Evolutionary conservation across 2,888 invertebrate genomes (phyloP).

Genomic region (Gryllus longicercus): DNA sequence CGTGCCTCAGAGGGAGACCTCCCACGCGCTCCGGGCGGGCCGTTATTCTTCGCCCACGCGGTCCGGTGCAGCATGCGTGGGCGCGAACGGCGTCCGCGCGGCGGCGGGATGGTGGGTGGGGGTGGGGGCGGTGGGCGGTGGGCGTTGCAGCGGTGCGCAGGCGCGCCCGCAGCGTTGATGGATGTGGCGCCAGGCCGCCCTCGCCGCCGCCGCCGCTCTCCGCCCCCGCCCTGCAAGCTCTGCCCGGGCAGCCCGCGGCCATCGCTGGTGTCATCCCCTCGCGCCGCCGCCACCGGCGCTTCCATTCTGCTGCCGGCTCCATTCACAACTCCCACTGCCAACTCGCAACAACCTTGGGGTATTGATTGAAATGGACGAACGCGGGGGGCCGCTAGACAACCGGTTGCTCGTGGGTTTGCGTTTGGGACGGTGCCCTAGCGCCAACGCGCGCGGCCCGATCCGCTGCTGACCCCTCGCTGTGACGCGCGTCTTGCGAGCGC

Average conservation of each 20-base stretch:
- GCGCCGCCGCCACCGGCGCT: background rate
- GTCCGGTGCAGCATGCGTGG: too few relatives aligned
- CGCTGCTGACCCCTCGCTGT: too few relatives aligned
- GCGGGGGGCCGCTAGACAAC: too few relatives aligned
- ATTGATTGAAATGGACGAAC: background rate
- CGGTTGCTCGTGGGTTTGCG: too few relatives aligned
- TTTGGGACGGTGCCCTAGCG: too few relatives aligned
- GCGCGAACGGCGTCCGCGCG: too few relatives aligned
- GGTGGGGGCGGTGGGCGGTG: background rate
- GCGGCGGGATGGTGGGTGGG: background rate
- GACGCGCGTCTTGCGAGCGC: too few relatives aligned
- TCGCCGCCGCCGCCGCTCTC: background rate
- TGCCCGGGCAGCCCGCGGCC: background rate
- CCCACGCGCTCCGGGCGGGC: too few relatives aligned
- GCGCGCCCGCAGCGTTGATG: constrained; percentile 4
- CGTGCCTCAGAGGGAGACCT: too few relatives aligned
- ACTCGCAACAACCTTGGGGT: background rate
- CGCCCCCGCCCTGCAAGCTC: background rate
- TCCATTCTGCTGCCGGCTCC: background rate
- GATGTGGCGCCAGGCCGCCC: constrained; percentile 2
- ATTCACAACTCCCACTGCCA: constrained; percentile 11
- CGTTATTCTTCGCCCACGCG: too few relatives aligned
- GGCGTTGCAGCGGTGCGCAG: background rate
- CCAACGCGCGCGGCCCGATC: too few relatives aligned
- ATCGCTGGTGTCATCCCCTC: background rate